These are phyloP conservation scores for Baccha elongata DNA, from an alignment of 2,888 invertebrate species.

Conservation along the genomic window DNA sequence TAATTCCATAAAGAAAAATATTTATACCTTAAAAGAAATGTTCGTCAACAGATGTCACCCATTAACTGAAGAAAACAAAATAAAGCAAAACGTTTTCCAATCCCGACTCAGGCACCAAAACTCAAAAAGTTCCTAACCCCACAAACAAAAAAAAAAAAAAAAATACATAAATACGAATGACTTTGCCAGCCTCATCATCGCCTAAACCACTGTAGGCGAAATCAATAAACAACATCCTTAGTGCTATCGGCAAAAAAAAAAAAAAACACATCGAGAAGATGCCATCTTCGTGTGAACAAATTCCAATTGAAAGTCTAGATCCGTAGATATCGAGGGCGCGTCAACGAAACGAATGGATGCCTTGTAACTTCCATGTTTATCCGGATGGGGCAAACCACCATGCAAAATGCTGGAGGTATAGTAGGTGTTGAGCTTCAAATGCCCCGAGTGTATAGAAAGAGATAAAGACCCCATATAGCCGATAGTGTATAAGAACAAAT, in stretches of 20 bases:
- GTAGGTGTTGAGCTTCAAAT: slow-evolving; percentile 2
- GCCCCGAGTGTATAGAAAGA: not conserved
- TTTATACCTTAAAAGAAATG: not conserved
- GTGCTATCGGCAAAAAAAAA: slow-evolving; percentile 32
- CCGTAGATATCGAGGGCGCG: slow-evolving; percentile 43
- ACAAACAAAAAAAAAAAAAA: not conserved
- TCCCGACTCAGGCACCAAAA: not conserved
- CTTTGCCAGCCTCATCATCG: slow-evolving; percentile 10
- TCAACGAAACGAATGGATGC: slow-evolving; percentile 35
- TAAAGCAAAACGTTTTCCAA: slow-evolving; percentile 19
- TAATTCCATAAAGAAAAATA: not conserved
- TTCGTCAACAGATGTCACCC: slow-evolving; percentile 48
- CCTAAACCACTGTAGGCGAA: slow-evolving; percentile 4
- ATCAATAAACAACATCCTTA: slow-evolving; percentile 54
- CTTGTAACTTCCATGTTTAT: slow-evolving; percentile 5
- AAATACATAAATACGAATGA: slow-evolving; percentile 12
- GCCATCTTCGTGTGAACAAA: slow-evolving; percentile 51
- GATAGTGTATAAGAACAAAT: slow-evolving; percentile 59
- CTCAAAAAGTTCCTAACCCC: not conserved
- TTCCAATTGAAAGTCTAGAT: slow-evolving; percentile 61
- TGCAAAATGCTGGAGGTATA: not conserved
- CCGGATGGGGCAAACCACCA: slow-evolving; percentile 17
- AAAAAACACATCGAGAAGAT: slow-evolving; percentile 8
- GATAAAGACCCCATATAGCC: slow-evolving; percentile 24
- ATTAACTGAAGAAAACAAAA: slow-evolving; percentile 36